These are phyloP conservation scores for Notiomystis cincta DNA, from an alignment of 2,113 vertebrate species.

Conservation along the genomic window DNA sequence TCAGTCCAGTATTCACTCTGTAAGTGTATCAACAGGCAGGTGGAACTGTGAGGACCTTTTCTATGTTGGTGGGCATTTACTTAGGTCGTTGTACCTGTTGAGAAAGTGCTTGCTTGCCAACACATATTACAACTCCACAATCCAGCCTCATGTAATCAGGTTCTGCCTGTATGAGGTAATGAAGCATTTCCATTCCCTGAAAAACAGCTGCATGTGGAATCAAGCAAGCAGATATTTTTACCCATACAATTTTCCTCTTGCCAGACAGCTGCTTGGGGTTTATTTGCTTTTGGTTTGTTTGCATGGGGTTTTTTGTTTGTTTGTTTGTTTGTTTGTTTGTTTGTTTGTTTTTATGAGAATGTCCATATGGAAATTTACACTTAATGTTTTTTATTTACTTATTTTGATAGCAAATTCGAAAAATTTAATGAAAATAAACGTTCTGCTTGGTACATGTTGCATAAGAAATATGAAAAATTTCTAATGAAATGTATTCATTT, in stretches of 20 bases:
- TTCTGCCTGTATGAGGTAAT: not conserved
- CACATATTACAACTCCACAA: not conserved
- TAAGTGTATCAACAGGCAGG: not conserved
- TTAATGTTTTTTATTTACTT: not conserved
- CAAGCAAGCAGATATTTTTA: slow-evolving; percentile 25
- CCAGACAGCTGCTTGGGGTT: not conserved
- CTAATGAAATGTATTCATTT: not conserved
- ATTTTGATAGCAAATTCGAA: not conserved
- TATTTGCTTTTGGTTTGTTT: not conserved
- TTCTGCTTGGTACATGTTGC: not conserved
- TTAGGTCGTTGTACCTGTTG: not conserved
- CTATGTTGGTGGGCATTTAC: not conserved
- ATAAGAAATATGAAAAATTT: not conserved
- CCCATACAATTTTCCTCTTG: not conserved
- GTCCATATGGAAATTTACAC: not conserved
- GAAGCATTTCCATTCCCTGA: slow-evolving; percentile 7
- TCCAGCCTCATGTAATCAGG: not conserved
- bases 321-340: not conserved
- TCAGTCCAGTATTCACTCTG: not conserved
- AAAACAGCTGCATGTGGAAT: slow-evolving; percentile 2
- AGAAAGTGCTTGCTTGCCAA: slow-evolving; percentile 12
- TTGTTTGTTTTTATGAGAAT: not conserved
- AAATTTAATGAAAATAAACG: not conserved
- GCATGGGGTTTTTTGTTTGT: no score
- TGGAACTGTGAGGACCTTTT: not conserved